Evolutionary conservation across 2,113 vertebrate genomes (phyloP).

Genomic region (Rhabdornis inornatus): DNA sequence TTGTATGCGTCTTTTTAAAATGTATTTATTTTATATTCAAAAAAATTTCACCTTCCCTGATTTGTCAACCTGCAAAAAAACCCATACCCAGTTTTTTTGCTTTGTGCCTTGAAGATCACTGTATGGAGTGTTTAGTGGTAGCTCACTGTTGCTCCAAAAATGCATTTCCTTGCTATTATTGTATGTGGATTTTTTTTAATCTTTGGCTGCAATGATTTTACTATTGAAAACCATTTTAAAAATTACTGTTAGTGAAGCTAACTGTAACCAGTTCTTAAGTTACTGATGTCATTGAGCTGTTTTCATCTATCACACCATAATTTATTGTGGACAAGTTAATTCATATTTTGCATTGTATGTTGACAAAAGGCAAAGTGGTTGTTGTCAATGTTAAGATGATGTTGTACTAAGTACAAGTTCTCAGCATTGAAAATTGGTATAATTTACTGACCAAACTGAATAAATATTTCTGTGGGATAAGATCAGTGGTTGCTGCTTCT

Average conservation of each 20-base stretch:
- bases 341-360: slow-evolving; percentile 43
- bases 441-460: slow-evolving; percentile 64
- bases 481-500: not conserved
- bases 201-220: slow-evolving; percentile 49
- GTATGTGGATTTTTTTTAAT: not conserved
- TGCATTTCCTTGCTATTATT: slow-evolving; percentile 13
- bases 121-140: slow-evolving; percentile 46
- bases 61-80: slow-evolving; percentile 57
- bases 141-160: slow-evolving; percentile 61
- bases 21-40: slow-evolving; percentile 83
- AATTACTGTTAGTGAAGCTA: slow-evolving; percentile 42
- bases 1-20: slow-evolving; percentile 77
- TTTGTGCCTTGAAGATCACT: slow-evolving; percentile 67
- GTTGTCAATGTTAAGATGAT: slow-evolving; percentile 31
- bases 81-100: slow-evolving; percentile 61
- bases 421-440: slow-evolving; percentile 7
- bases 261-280: slow-evolving; percentile 41
- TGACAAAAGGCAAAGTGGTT: slow-evolving; percentile 57
- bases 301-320: slow-evolving; percentile 8
- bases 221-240: slow-evolving; percentile 23
- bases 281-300: not conserved
- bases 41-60: slow-evolving; percentile 53
- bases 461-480: slow-evolving; percentile 65
- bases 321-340: slow-evolving; percentile 67
- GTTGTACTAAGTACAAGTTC: slow-evolving; percentile 55